Conservation (phyloP, 2,113 vertebrate species). For the Bufo bufo region DNA sequence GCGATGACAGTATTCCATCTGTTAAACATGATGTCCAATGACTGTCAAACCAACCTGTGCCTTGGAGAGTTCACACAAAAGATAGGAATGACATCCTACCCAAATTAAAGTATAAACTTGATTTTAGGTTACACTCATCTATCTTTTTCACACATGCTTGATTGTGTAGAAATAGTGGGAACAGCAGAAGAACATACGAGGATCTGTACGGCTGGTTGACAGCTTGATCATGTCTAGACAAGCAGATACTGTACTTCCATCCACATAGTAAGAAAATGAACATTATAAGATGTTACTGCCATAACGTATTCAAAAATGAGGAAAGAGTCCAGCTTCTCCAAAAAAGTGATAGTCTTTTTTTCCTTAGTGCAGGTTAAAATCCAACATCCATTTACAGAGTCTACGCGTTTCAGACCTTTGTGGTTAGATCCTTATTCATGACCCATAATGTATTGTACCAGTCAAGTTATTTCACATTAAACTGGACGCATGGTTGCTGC, state of each 20-base stretch:
- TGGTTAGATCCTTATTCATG: no score
- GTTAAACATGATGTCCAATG: conserved; percentile 65
- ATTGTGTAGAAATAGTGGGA: neutral
- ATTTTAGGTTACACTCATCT: neutral
- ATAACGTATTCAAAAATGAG: no score
- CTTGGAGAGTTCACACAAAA: neutral
- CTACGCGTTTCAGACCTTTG: no score
- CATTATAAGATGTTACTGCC: no score
- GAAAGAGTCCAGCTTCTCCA: no score
- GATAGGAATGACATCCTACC: neutral
- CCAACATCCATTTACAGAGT: no score
- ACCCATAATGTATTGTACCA: no score
- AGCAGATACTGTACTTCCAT: neutral
- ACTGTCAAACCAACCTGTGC: conserved; percentile 51
- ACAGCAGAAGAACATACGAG: neutral
- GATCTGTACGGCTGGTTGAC: neutral
- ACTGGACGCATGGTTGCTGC: no score
- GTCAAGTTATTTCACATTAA: no score
- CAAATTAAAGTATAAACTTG: neutral
- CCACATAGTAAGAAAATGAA: neutral
- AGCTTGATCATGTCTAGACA: neutral
- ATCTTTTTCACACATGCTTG: neutral
- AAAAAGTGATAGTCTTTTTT: no score
- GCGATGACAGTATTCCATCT: conserved; percentile 72
- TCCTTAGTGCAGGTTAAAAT: no score